Evolutionary conservation across 2,888 invertebrate species (phyloP), one percentile per base, ranked within the genome.

Genomic region (Auanema sp.): DNA sequence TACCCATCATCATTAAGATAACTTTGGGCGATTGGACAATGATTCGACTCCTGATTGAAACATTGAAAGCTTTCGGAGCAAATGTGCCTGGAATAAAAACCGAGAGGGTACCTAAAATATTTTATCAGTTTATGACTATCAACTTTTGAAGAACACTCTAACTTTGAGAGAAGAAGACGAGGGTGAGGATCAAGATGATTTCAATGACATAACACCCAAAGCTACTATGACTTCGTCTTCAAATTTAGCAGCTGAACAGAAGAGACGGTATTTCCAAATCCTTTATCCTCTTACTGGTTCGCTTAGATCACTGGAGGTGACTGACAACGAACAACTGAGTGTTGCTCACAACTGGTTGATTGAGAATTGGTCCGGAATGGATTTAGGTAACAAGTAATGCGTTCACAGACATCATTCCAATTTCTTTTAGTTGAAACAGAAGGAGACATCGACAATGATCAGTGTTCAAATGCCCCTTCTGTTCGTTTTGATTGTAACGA

Each of bases 21-120:
- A 71, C 76, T n/a, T 71, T 83, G 14, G 83, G 83, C 21, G 83
- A 83, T 63, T 83, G 83, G 83, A 81, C 79, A n/a, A 69, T 83
- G 53, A 65, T 83, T 33, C 70, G 72, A 50, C 65, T 83, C 47
- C 65, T 83, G 41, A 60, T 83, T 24, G 81, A 83, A 56, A 79
- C 79, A 14, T 65, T 83, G 21, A 76, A 80, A 58, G 72, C 69
- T 1, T 75, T 78, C 52, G 75, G 72, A 33, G 54, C 65, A 11
- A 64, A 65, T 47, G 71, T 72, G 1, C 74, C 76, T 1, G 75
- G 75, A 4, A 24, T 66, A 33, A 62, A 70, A 58, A 58, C 66
- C 21, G 70, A 71, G 10, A 71, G 63, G 41, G 65, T 56, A 14
- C 10, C 11, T 12, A 23, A 11, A 54, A 12, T 43, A 16, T 47